These are phyloP conservation scores for Ciconia nigra DNA, from an alignment of 2,797 vertebrate genomes.

Conservation along the genomic window DNA sequence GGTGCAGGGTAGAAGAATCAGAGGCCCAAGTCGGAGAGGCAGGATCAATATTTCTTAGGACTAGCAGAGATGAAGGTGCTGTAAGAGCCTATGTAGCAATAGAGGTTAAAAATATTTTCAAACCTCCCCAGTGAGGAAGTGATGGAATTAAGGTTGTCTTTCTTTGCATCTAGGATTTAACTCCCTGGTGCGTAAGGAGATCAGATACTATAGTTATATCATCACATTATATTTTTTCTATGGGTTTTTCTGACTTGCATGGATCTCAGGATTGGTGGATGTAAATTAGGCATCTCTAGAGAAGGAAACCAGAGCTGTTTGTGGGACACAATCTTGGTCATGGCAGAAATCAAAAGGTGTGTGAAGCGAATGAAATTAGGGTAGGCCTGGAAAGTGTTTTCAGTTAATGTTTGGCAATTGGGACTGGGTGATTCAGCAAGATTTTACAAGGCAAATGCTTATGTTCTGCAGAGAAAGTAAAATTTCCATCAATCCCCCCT, in stretches of 20 bases:
- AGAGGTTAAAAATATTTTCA: background rate
- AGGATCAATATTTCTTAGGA: background rate
- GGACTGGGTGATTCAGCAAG: background rate
- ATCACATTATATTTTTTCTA: background rate
- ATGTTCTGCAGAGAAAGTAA: background rate
- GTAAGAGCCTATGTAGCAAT: background rate
- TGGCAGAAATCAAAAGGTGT: background rate
- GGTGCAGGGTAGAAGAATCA: background rate
- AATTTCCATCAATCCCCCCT: background rate
- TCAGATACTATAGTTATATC: background rate
- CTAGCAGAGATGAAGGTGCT: background rate
- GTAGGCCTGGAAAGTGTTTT: background rate
- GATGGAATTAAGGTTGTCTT: background rate
- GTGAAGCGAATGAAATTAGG: background rate
- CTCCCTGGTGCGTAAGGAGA: background rate
- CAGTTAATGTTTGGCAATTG: background rate
- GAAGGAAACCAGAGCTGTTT: background rate
- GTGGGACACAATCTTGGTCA: background rate
- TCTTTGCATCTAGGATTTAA: background rate
- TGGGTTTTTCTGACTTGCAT: background rate
- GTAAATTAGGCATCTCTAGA: background rate
- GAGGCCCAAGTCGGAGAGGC: background rate
- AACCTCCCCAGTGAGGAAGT: background rate
- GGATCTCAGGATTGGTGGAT: background rate
- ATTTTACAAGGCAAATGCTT: background rate